Evolutionary conservation across 2,797 vertebrate species (phyloP).

Genomic region (Antrozous pallidus): DNA sequence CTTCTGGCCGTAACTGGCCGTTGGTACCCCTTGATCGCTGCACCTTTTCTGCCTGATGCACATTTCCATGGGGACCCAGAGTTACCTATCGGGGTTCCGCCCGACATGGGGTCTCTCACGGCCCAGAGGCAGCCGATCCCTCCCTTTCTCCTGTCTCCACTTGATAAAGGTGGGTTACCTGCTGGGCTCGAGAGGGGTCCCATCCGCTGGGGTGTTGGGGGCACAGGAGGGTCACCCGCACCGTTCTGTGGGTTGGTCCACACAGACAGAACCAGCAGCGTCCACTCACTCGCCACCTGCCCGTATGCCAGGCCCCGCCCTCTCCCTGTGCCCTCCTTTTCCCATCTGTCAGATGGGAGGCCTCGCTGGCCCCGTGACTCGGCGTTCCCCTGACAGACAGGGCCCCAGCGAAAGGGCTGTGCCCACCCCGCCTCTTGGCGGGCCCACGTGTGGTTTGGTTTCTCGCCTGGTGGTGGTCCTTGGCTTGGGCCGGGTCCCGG

Average conservation of each 20-base stretch:
- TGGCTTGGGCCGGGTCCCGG: neutral
- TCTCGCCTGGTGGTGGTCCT: neutral
- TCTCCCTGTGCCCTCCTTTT: neutral
- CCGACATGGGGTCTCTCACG: neutral
- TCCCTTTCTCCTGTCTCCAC: neutral
- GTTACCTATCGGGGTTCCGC: neutral
- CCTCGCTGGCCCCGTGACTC: neutral
- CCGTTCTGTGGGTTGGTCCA: fast-evolving
- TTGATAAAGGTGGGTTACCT: fast-evolving
- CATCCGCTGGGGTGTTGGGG: neutral
- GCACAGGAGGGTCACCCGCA: fast-evolving
- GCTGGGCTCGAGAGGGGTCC: neutral
- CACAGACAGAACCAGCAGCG: neutral
- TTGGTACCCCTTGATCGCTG: too few relatives aligned
- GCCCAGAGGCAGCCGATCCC: too few relatives aligned
- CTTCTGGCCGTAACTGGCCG: neutral
- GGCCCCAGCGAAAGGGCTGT: neutral
- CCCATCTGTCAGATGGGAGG: neutral
- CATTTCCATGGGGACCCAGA: neutral
- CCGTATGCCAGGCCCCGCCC: fast-evolving
- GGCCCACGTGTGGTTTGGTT: neutral
- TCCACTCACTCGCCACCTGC: neutral
- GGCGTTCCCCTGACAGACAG: fast-evolving
- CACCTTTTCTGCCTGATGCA: neutral
- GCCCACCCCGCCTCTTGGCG: fast-evolving